Evolutionary conservation across 2,113 vertebrate species (phyloP).

Genomic region (Origma solitaria): DNA sequence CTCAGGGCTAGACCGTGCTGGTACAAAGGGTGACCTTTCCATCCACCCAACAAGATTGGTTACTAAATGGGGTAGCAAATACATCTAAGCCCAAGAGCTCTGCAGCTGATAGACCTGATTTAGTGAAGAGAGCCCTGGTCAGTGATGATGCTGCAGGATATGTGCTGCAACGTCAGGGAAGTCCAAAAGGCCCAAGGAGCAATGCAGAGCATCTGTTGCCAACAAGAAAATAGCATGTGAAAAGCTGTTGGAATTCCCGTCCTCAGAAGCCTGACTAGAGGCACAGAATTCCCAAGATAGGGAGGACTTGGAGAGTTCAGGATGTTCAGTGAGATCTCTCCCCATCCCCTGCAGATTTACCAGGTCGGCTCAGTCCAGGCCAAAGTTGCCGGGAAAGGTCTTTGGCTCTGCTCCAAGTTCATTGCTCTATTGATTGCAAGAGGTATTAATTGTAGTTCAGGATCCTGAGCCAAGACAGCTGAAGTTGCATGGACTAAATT

Average conservation of each 20-base stretch:
- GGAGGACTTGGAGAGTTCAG: accelerated
- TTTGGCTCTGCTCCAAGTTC: neutral
- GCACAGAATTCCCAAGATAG: neutral
- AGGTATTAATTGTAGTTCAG: neutral
- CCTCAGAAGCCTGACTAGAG: neutral
- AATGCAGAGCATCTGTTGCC: neutral
- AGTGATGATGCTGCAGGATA: neutral
- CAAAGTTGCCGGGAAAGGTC: neutral
- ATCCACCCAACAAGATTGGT: neutral
- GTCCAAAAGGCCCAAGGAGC: neutral
- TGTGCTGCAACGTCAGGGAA: neutral
- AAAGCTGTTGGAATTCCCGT: neutral
- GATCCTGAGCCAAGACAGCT: neutral
- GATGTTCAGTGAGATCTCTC: neutral
- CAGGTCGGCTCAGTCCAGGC: neutral
- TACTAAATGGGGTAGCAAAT: neutral
- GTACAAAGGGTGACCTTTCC: neutral
- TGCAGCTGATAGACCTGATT: neutral
- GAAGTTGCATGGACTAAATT: neutral
- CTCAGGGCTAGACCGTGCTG: neutral
- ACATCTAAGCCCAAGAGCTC: neutral
- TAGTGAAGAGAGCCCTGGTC: neutral
- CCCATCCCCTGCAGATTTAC: neutral
- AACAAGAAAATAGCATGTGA: neutral
- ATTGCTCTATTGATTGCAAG: neutral